Percentiles rank a stretch among this genome's conserved stretches.
Evolutionary conservation across 2,888 invertebrate genomes (phyloP).

Genomic region (Prosopocoilus inquinatus): DNA sequence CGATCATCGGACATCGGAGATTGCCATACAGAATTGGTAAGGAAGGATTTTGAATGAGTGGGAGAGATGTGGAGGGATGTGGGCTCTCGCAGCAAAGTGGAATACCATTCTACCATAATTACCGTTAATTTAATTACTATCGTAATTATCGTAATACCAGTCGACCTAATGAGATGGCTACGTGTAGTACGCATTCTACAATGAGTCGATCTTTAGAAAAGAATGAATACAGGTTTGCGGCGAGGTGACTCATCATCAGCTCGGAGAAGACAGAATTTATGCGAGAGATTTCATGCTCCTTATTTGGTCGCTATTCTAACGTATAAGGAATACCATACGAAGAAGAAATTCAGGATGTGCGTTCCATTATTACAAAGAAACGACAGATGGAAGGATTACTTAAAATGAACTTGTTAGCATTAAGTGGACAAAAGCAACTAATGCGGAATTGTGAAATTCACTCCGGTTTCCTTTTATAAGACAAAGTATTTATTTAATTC

Average conservation of each 20-base stretch:
- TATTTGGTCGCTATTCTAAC: not conserved
- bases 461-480: too few relatives aligned
- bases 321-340: too few relatives aligned
- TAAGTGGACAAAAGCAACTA: too few relatives aligned
- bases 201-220: not conserved
- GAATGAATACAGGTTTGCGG: not conserved
- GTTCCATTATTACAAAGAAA: too few relatives aligned
- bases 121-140: slow-evolving; percentile 1
- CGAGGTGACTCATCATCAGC: not conserved
- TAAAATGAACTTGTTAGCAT: too few relatives aligned
- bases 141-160: not conserved
- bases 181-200: too few relatives aligned
- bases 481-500: too few relatives aligned
- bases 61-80: not conserved
- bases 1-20: not conserved
- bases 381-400: too few relatives aligned
- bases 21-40: slow-evolving; percentile 1
- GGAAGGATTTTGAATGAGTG: not conserved
- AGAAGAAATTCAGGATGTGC: too few relatives aligned
- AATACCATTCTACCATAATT: not conserved
- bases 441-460: too few relatives aligned
- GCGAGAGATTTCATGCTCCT: not conserved
- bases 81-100: not conserved
- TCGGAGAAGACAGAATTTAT: not conserved
- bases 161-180: not conserved